Conservation (phyloP, 1,140 invertebrate species). For the Portunus trituberculatus region DNA sequence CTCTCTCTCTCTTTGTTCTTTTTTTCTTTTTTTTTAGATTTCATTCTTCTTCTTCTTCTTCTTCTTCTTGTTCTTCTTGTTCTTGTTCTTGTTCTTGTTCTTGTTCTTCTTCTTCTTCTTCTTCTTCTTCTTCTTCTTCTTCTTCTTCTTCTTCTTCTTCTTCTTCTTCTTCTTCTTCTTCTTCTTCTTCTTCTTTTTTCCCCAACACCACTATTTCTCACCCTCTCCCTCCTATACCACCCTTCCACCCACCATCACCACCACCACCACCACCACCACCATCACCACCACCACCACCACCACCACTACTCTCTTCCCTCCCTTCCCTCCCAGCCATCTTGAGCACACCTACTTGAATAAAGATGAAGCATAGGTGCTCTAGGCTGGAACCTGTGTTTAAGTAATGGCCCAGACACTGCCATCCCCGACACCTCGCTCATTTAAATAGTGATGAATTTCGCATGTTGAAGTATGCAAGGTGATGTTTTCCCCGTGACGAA, state of each 20-base stretch:
- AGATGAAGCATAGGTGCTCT: slow-evolving; percentile 68
- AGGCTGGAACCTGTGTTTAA: slow-evolving; percentile 71
- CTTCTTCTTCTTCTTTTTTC: no score
- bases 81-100: background rate
- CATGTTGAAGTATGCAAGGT: slow-evolving; percentile 75
- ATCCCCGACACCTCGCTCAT: slow-evolving; percentile 74
- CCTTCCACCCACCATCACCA: background rate
- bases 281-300: background rate
- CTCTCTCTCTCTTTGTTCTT: background rate
- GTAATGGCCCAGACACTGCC: slow-evolving; percentile 64
- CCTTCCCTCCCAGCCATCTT: slow-evolving; percentile 24
- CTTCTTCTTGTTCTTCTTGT: background rate
- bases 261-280: background rate
- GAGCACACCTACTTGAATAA: slow-evolving; percentile 71
- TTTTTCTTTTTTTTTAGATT: background rate
- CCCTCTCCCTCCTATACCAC: background rate
- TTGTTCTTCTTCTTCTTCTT: background rate
- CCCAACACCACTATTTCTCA: background rate
- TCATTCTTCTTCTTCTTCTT: background rate
- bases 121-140: background rate
- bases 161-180: background rate
- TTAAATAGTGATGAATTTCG: slow-evolving; percentile 76
- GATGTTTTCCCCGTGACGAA: slow-evolving; percentile 73
- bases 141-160: background rate
- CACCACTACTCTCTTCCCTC: background rate